Evolutionary conservation across 2,888 invertebrate genomes (phyloP).

Genomic region (Adelphocoris suturalis): DNA sequence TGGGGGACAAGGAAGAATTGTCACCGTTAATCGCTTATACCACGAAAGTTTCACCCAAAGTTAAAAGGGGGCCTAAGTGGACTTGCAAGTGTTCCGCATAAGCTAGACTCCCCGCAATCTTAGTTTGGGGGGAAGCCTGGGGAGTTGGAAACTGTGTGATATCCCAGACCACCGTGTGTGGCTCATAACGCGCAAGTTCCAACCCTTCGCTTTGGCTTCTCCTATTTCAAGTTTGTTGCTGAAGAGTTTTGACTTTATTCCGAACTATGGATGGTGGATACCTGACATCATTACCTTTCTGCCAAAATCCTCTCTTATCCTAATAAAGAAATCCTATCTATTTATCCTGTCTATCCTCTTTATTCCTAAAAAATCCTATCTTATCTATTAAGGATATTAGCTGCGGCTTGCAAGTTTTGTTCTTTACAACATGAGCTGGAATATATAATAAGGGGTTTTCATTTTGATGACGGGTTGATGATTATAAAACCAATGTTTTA

Average conservation of each 20-base stretch:
- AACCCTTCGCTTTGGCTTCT: background rate
- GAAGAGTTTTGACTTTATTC: background rate
- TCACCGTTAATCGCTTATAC: constrained; percentile 63
- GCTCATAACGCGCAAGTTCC: constrained; percentile 48
- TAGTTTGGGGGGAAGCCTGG: constrained; percentile 25
- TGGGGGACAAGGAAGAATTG: constrained; percentile 58
- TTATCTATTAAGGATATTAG: too few species aligned
- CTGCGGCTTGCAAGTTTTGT: too few species aligned
- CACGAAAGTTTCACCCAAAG: constrained; percentile 63
- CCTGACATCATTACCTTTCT: background rate
- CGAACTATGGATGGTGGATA: background rate
- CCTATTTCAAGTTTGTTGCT: background rate
- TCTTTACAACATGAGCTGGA: too few species aligned
- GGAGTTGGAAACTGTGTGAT: constrained; percentile 22
- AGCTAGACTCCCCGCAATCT: constrained; percentile 6
- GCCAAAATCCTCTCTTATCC: too few species aligned
- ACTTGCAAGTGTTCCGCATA: constrained; percentile 56
- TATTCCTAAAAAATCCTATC: too few species aligned
- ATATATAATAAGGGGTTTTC: too few species aligned
- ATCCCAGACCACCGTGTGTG: constrained; percentile 17
- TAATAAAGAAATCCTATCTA: too few species aligned
- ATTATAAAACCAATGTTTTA: too few species aligned
- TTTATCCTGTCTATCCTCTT: too few species aligned
- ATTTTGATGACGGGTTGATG: too few species aligned
- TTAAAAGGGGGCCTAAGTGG: constrained; percentile 65